Percentiles rank a stretch among this genome's conserved stretches.
Conservation (phyloP, 53 echinoderm and acorn worm species). For the Astropecten irregularis region DNA sequence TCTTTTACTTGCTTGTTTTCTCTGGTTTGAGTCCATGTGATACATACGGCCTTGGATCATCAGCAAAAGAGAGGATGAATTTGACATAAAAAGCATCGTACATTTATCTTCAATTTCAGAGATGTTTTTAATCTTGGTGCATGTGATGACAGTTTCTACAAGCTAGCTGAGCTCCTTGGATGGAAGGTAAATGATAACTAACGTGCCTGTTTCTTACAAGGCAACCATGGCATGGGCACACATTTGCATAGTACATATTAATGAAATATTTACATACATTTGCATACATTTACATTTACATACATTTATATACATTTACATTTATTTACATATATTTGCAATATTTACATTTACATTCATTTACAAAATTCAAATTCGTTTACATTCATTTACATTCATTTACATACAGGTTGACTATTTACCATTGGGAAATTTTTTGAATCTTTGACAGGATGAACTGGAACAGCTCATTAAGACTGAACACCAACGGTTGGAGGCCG, state of each 20-base stretch:
- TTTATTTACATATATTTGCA: neutral
- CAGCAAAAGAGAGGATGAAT: too few species aligned
- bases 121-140: neutral
- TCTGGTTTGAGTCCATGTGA: too few species aligned
- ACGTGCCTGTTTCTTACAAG: neutral
- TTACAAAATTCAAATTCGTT: neutral
- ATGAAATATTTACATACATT: neutral
- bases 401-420: neutral
- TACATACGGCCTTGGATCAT: too few species aligned
- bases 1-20: too few species aligned
- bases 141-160: conserved; percentile 14
- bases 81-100: too few species aligned
- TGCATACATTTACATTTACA: neutral
- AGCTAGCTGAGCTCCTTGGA: conserved; percentile 26
- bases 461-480: neutral
- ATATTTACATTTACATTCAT: neutral
- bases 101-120: neutral
- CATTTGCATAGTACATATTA: neutral
- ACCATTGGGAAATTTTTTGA: neutral
- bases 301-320: neutral
- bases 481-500: conserved; percentile 1
- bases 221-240: neutral
- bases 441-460: neutral
- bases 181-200: conserved; percentile 7
- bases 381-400: neutral